Evolutionary conservation across 2,888 invertebrate species (phyloP), one percentile per base, ranked within the genome.

Genomic region (Euzophera pinguis): DNA sequence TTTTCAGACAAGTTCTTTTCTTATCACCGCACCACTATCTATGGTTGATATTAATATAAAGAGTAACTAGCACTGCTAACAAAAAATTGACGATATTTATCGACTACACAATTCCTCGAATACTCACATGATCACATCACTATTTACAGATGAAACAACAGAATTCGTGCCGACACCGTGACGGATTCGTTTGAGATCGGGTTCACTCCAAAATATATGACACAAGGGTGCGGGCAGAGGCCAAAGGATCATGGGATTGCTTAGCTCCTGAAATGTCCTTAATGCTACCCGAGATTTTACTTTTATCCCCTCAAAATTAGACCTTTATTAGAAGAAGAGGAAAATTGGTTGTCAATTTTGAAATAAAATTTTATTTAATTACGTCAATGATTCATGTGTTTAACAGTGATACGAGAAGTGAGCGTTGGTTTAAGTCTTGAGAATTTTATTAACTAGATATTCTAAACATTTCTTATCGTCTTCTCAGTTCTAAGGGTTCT

Each of bases 151-250:
- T 69, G 67, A 75, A 78, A 80, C 77, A 80, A 78, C 75, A 69
- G 75, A 76, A 52, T 50, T 57, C 62, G 59, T 61, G 65, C 66
- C 63, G 65, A 61, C 59, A 68, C 76, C 79, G 79, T 86, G 83
- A 85, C 83, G 75, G 75, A 86, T 85, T 66, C 81, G 71, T 80
- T 82, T 78, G 66, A 68, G 72, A 68, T 67, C 71, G 73, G 65
- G 71, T 67, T 71, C 70, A 65, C 58, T 58, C 60, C 55, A 47
- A 29, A 64, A 65, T 68, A 62, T 63, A 63, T 71, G 73, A 68
- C 63, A 58, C 55, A 55, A 55, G 66, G 63, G 71, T 72, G 69
- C 69, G 74, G 76, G 74, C 65, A 63, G 55, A 67, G 73, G 71
- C 63, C 71, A 73, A 66, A 66, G 63, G 75, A 75, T 75, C 78